Evolutionary conservation across 2,797 vertebrate genomes (phyloP), one percentile per base, ranked within the genome.

Genomic region (Anas acuta): DNA sequence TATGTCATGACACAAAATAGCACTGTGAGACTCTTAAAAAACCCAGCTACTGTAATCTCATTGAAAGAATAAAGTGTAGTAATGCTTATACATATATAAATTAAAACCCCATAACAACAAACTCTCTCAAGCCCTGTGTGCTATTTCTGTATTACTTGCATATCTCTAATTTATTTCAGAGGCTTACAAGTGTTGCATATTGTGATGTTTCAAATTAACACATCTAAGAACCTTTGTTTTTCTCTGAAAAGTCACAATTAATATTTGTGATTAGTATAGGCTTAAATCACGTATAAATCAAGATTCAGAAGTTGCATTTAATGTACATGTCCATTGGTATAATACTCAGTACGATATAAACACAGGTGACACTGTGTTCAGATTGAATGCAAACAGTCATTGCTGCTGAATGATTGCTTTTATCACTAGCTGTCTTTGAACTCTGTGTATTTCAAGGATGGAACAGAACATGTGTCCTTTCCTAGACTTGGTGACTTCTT

Each of bases 111-210:
- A 4, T 9, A 69, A 41, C 7, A 37, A 33, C 30, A 73, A 45
- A 43, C 6, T 18, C 32, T 1, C 22, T 66, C 22, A 41, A 66
- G 14, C 14, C 79, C 43, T 73, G 4, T 32, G 11, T 71, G 13
- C 26, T 64, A 13, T 33, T 87, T 16, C 61, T 74, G 49, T 60
- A 32, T 77, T 62, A 80, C 20, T 12, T 41, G 45, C 16, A 58
- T 56, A 10, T 21, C 18, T 72, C 65, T 74, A 30, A 75, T 75
- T 74, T 78, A 70, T 81, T 80, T 87, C 17, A 35, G 25, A 90
- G 53, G 9, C 32, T 79, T 75, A 4, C 1, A 78, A 53, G 16
- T 53, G 11, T 20, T 64, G 13, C 17, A 10, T 83, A 89, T 84
- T 74, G 12, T 76, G 22, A 4, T 54, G 23, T 80, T 87, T 7